Conservation (phyloP, 2,113 vertebrate species). For the Thamnophis sirtalis region DNA sequence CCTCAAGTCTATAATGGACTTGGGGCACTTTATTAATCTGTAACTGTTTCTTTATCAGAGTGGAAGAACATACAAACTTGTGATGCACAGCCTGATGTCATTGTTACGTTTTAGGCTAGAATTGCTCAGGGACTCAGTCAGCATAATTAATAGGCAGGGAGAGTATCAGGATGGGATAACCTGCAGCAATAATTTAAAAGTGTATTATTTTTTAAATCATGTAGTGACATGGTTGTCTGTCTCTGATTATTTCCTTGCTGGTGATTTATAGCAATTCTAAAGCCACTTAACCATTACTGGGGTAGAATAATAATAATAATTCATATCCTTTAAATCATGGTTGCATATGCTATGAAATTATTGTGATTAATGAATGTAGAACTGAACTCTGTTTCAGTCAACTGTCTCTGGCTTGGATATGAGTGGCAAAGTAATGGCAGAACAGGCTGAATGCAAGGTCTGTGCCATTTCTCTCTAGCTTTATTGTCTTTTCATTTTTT, state of each 20-base stretch:
- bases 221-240: not conserved
- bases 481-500: not conserved
- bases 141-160: not conserved
- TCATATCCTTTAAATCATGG: not conserved
- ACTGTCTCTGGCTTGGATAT: not conserved
- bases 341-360: not conserved
- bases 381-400: not conserved
- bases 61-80: not conserved
- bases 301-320: not conserved
- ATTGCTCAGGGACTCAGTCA: not conserved
- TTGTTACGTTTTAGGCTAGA: not conserved
- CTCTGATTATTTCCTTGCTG: not conserved
- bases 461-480: not conserved
- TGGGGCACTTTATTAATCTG: not conserved
- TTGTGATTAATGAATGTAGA: not conserved
- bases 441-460: not conserved
- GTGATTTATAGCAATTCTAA: not conserved
- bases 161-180: not conserved
- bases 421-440: not conserved
- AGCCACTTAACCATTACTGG: not conserved
- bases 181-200: not conserved
- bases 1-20: not conserved
- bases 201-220: not conserved
- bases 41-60: not conserved
- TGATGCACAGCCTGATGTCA: not conserved